Conservation (phyloP, 2,113 vertebrate genomes). For the Equus przewalskii region DNA sequence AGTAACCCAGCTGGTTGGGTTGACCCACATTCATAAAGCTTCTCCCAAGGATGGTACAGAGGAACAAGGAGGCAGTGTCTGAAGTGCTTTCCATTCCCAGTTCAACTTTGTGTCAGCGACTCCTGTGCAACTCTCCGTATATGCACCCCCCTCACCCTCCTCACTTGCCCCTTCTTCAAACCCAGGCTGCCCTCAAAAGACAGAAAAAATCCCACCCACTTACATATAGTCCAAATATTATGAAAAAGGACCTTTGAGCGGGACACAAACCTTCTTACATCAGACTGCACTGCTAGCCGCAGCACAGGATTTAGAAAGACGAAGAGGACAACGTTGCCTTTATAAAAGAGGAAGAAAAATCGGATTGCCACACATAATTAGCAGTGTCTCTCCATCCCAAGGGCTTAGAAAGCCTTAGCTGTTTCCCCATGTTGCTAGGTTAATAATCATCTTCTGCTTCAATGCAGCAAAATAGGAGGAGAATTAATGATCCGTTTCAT, state of each 20-base stretch:
- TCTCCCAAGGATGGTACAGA: accelerated
- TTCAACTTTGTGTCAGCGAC: not conserved
- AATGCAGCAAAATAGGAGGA: not conserved
- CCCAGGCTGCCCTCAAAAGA: not conserved
- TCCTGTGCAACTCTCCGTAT: no score
- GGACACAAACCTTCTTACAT: accelerated
- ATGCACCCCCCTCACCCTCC: accelerated
- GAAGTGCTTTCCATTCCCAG: not conserved
- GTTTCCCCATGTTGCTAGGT: not conserved
- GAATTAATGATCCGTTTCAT: not conserved
- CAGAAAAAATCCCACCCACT: not conserved
- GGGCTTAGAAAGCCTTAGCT: not conserved
- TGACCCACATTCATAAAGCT: accelerated
- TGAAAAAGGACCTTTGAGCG: not conserved
- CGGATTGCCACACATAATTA: not conserved
- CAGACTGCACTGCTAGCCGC: accelerated
- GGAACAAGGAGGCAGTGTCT: not conserved
- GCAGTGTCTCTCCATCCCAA: not conserved
- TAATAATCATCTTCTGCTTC: not conserved
- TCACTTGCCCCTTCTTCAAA: not conserved
- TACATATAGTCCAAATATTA: not conserved
- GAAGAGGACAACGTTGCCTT: not conserved
- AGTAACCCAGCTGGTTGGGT: no score
- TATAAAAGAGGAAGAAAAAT: not conserved
- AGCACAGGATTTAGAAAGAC: not conserved